Conservation (phyloP, 1,140 invertebrate species). For the Drosophila repletoides region DNA sequence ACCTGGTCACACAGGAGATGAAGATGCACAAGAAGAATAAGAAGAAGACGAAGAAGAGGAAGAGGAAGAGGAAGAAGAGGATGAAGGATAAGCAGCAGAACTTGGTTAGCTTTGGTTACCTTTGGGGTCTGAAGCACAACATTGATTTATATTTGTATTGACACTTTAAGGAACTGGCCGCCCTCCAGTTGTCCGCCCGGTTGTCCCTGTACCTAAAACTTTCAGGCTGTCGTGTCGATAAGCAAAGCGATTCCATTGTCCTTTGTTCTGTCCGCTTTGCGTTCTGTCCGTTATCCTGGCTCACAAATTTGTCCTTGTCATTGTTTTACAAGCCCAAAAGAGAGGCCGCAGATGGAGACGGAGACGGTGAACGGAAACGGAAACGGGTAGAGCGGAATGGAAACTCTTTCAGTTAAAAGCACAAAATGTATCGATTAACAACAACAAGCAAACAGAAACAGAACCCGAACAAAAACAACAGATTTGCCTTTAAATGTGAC, state of each 20-base stretch:
- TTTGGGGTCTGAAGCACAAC: constrained; percentile 42
- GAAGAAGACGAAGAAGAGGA: constrained; percentile 5
- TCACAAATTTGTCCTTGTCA: constrained; percentile 69
- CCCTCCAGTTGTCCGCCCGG: not conserved
- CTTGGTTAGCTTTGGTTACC: constrained; percentile 45
- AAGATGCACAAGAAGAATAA: not conserved
- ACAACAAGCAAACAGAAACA: not conserved
- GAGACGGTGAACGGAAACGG: not conserved
- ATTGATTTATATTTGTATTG: constrained; percentile 76
- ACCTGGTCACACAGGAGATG: constrained; percentile 5
- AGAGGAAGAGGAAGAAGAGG: constrained; percentile 15
- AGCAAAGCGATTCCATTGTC: constrained; percentile 14
- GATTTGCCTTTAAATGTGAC: constrained; percentile 23
- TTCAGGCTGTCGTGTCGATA: not conserved
- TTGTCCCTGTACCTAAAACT: not conserved
- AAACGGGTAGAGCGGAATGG: not conserved
- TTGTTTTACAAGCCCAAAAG: constrained; percentile 66
- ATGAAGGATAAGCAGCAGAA: constrained; percentile 25
- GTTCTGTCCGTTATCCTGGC: constrained; percentile 45
- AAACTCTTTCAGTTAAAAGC: constrained; percentile 30
- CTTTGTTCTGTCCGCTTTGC: constrained; percentile 2
- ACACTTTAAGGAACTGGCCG: constrained; percentile 44
- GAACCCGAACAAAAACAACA: not conserved
- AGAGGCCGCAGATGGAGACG: constrained; percentile 1
- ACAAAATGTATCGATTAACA: constrained; percentile 41